Conservation (phyloP, 1,140 invertebrate genomes). For the Leptonema lineaticorne region DNA sequence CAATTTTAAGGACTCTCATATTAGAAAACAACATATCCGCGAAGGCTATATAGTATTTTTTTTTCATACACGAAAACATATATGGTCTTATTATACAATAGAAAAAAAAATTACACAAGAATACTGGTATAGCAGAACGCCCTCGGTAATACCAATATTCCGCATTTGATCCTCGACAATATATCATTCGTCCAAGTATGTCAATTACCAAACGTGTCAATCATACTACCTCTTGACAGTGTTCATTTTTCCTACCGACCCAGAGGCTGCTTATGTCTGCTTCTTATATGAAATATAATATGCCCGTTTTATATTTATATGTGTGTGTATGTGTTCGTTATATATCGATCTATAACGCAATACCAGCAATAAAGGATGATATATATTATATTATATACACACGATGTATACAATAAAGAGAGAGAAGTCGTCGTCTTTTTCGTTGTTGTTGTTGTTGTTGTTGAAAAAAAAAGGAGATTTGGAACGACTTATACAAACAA, state of each 20-base stretch:
- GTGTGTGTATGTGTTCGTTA: neutral
- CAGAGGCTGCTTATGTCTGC: slow-evolving; percentile 29
- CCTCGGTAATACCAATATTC: slow-evolving; percentile 22
- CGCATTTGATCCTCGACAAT: slow-evolving; percentile 31
- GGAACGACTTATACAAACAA: slow-evolving; percentile 26
- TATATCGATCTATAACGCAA: slow-evolving; percentile 2
- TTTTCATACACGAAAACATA: too few relatives aligned
- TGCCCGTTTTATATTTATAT: neutral
- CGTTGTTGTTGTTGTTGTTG: too few relatives aligned
- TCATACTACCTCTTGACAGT: slow-evolving; percentile 35
- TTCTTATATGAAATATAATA: slow-evolving; percentile 36
- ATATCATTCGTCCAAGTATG: slow-evolving; percentile 37
- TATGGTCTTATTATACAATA: too few relatives aligned
- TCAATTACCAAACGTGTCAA: slow-evolving; percentile 40
- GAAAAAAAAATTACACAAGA: slow-evolving; percentile 4
- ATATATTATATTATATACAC: neutral
- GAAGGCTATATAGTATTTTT: too few relatives aligned
- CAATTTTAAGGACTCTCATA: neutral
- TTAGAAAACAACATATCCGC: too few relatives aligned
- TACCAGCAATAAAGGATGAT: too few relatives aligned
- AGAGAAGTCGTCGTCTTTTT: neutral
- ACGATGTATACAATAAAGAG: neutral
- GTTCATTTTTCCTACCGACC: slow-evolving; percentile 24
- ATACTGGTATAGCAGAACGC: neutral
- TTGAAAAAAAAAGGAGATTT: neutral